Evolutionary conservation across 1,140 invertebrate species (phyloP).

Genomic region (Agrilus planipennis): DNA sequence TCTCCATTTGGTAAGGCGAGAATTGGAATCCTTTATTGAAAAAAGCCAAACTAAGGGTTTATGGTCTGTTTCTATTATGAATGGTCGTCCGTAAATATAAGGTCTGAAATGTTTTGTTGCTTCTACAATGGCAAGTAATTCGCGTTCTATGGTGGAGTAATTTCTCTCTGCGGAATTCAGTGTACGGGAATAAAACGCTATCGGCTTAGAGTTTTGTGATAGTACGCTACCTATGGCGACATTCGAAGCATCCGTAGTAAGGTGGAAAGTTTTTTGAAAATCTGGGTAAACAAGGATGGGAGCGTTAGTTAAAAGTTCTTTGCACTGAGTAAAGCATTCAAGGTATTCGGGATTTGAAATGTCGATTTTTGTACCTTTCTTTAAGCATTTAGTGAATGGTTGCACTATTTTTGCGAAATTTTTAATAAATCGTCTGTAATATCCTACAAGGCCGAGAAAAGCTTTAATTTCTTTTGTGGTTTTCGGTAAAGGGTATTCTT

Average conservation of each 20-base stretch:
- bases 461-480: conserved; percentile 19
- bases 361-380: conserved; percentile 12
- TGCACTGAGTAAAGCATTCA: conserved; percentile 12
- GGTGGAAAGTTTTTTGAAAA: conserved; percentile 1
- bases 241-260: background rate
- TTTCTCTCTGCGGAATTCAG: conserved; percentile 27
- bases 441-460: conserved; percentile 32
- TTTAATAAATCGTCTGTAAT: conserved; percentile 29
- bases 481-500: conserved; percentile 19
- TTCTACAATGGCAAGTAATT: conserved; percentile 34
- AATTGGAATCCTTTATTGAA: conserved; percentile 29
- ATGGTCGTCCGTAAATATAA: conserved; percentile 32
- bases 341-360: background rate
- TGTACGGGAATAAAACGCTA: background rate
- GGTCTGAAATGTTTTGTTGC: conserved; percentile 30
- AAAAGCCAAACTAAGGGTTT: conserved; percentile 34
- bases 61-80: conserved; percentile 37
- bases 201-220: background rate
- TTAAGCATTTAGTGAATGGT: conserved; percentile 16
- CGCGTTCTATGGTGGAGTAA: conserved; percentile 34
- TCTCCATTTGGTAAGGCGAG: conserved; percentile 33
- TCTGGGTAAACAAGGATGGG: conserved; percentile 3
- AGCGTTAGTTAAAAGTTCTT: conserved; percentile 11
- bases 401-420: conserved; percentile 15
- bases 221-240: conserved; percentile 11